Evolutionary conservation across 2,888 invertebrate genomes (phyloP).

Genomic region (Pyralis farinalis): DNA sequence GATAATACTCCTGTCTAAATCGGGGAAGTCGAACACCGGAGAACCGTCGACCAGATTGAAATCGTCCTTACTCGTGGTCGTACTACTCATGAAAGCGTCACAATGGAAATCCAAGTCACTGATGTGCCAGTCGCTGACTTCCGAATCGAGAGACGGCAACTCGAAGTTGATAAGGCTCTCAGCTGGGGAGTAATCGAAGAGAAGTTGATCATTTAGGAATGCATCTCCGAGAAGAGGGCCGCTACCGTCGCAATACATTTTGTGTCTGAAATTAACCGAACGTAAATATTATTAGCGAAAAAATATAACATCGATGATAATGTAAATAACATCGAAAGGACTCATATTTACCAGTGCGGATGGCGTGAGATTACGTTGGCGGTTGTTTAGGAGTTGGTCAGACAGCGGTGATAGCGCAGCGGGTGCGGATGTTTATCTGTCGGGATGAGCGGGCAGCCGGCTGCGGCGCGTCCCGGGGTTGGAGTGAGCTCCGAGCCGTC

Average conservation of each 20-base stretch:
- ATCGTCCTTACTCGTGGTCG: conserved; percentile 52
- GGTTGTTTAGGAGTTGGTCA: conserved; percentile 18
- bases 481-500: conserved; percentile 43
- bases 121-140: conserved; percentile 54
- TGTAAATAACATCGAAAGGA: background rate
- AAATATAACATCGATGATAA: background rate
- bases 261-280: conserved; percentile 39
- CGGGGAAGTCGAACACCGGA: conserved; percentile 61
- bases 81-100: conserved; percentile 61
- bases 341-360: conserved; percentile 17
- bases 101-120: conserved; percentile 62
- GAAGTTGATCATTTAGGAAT: conserved; percentile 57
- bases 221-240: conserved; percentile 53
- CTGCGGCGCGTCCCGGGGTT: conserved; percentile 49
- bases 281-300: conserved; percentile 4
- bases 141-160: conserved; percentile 51
- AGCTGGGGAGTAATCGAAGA: conserved; percentile 67
- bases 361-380: conserved; percentile 8
- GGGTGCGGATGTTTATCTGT: conserved; percentile 21
- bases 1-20: conserved; percentile 62
- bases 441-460: conserved; percentile 49
- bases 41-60: conserved; percentile 41
- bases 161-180: conserved; percentile 73
- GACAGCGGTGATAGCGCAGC: conserved; percentile 17
- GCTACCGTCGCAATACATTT: conserved; percentile 58